Base-by-base conservation (phyloP, 2,888 invertebrate genomes). In the Lucinisca nassula region DNA sequence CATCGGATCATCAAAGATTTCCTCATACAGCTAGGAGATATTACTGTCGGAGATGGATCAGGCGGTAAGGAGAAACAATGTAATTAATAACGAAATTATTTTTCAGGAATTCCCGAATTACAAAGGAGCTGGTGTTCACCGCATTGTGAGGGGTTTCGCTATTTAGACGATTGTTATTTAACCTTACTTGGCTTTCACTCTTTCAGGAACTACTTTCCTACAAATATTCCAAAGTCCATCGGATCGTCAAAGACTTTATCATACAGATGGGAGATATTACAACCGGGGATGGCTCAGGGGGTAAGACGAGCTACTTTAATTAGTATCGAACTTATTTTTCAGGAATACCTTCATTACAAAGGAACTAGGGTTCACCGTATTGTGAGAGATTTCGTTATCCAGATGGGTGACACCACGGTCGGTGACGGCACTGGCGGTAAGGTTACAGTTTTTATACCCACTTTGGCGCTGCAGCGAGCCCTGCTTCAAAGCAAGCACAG, bases 201-300 rank as follows among this genome's bases (percentile, higher is more conserved):
- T n/a, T n/a, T n/a, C 87, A 94, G 92, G 85, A 90, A 79, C 85
- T 86, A 24, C 90, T 96, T 32, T 90, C 89, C 24, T 96, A 95
- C 94, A 96, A 95, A 83, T 93, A 93, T 84, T 94, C 94, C 0
- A 90, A 91, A 51, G 90, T 96, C 79, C 96, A 96, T 91, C 92
- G 96, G 61, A 90, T 96, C 30, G 96, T 96, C 17, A 94, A 93
- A 37, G 96, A 96, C 90, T 96, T 96, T 89, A 93, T 96, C 73
- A 91, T 96, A 51, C 96, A 96, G 90, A 95, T 95, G 93, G 96
- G 96, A 73, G 96, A 96, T 89, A 93, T 96, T 87, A 94, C 96
- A 12, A 92, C 91, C 17, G 93, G 94, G 21, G 96, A 96, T 84
- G 96, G 96, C 55, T 95, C 95, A 3, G 96, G 96, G 78, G 96